A percentile compares a stretch with the other conserved stretches of the same genome.
These are phyloP conservation scores for Bos javanicus DNA, from an alignment of 2,113 vertebrate species.

Conservation along the genomic window DNA sequence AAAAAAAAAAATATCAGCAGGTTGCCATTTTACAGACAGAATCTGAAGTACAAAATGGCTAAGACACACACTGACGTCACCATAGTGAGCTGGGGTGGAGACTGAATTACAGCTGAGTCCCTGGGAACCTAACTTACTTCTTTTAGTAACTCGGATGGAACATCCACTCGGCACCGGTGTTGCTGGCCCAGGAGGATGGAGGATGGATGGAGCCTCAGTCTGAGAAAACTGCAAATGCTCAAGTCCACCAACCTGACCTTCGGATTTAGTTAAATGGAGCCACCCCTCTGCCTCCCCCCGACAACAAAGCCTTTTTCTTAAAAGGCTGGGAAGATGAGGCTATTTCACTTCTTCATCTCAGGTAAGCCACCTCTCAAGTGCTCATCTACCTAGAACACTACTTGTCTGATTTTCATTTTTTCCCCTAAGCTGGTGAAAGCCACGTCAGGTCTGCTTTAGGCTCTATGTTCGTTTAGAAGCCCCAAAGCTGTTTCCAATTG, in stretches of 20 bases:
- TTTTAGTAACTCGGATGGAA: background rate
- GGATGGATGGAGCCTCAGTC: background rate
- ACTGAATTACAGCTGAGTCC: background rate
- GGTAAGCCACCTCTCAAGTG: background rate
- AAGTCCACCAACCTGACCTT: background rate
- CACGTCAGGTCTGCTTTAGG: background rate
- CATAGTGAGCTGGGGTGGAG: background rate
- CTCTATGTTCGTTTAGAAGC: background rate
- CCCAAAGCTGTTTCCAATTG: slow-evolving; percentile 48
- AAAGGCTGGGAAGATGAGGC: background rate
- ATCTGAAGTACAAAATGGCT: background rate
- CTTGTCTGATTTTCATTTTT: background rate
- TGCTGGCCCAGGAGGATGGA: background rate
- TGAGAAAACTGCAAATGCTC: background rate
- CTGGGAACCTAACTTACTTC: background rate
- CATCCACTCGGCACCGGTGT: background rate
- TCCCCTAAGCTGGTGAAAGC: background rate
- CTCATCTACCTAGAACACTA: background rate
- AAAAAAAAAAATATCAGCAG: background rate
- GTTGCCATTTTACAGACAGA: slow-evolving; percentile 18
- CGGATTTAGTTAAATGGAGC: background rate
- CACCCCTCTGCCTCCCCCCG: fast-evolving
- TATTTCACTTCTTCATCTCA: background rate
- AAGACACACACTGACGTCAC: background rate
- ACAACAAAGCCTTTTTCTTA: background rate